Percentiles rank a stretch among this genome's conserved stretches.
Conservation (phyloP, 1,140 invertebrate species). For the Drosophila carrolli region DNA sequence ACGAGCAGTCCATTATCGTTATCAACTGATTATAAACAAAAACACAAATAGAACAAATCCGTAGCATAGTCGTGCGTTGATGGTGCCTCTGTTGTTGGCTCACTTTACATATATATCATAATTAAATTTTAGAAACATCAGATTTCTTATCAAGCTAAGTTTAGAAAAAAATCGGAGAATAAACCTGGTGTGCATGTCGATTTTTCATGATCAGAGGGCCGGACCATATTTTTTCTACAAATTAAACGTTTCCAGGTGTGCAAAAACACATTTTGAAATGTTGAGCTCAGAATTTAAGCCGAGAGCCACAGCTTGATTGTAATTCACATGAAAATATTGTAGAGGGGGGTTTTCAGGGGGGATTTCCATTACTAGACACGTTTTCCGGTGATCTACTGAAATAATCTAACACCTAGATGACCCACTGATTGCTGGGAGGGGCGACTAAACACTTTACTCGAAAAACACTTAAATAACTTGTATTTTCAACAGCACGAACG, state of each 20-base stretch:
- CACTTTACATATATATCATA: constrained; percentile 51
- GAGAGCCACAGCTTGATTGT: too few relatives aligned
- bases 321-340: too few relatives aligned
- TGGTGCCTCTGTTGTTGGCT: constrained; percentile 14
- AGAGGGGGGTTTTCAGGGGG: too few relatives aligned
- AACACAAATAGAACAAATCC: constrained; percentile 22
- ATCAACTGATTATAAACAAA: constrained; percentile 61
- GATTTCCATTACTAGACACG: neutral
- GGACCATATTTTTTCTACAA: constrained; percentile 2
- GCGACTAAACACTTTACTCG: neutral
- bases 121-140: constrained; percentile 38
- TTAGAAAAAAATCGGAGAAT: constrained; percentile 1
- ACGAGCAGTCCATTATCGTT: constrained; percentile 36
- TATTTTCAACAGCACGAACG: neutral
- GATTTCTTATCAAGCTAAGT: constrained; percentile 28
- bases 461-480: neutral
- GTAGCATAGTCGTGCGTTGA: constrained; percentile 23
- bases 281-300: neutral
- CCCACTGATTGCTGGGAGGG: too few relatives aligned
- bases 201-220: constrained; percentile 40
- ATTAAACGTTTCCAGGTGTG: constrained; percentile 2
- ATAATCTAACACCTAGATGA: constrained; percentile 2
- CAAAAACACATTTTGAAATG: neutral
- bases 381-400: neutral
- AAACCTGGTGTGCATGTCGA: constrained; percentile 25